Percentiles rank a stretch among this genome's conserved stretches.
Conservation (phyloP, 53 echinoderm and acorn worm species). For the Antedon mediterranea region DNA sequence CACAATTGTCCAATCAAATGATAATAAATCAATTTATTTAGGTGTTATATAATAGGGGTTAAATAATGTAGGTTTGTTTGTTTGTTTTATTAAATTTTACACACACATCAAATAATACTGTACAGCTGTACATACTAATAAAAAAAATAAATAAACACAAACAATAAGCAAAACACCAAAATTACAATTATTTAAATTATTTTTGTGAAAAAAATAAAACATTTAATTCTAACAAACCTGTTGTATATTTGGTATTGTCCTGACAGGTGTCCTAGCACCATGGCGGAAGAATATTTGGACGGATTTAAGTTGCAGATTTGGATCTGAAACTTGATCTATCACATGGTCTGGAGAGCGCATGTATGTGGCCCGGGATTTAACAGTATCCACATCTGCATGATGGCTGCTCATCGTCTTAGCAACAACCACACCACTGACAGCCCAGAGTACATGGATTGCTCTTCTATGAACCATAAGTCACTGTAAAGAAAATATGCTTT, state of each 20-base stretch:
- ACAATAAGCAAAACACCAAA: too few species aligned
- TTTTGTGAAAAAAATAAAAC: not conserved
- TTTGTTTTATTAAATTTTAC: too few species aligned
- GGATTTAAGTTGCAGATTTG: conserved; percentile 36
- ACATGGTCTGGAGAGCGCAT: not conserved
- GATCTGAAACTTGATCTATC: not conserved
- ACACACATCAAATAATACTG: too few species aligned
- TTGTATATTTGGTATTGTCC: conserved; percentile 31
- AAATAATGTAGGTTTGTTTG: too few species aligned
- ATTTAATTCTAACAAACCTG: conserved; percentile 12
- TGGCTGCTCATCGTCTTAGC: not conserved
- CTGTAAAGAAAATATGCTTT: not conserved
- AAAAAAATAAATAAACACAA: too few species aligned
- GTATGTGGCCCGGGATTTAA: not conserved
- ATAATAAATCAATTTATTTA: too few species aligned
- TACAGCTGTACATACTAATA: too few species aligned
- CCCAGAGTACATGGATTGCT: not conserved
- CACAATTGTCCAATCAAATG: too few species aligned
- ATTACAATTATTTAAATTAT: not conserved
- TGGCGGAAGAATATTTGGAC: conserved; percentile 65
- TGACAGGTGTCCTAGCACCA: conserved; percentile 59
- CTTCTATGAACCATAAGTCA: not conserved
- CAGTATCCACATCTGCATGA: not conserved
- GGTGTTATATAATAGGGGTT: too few species aligned
- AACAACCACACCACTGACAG: not conserved